Evolutionary conservation across 1,140 invertebrate genomes (phyloP).

Genomic region (Bombus cullumanus): DNA sequence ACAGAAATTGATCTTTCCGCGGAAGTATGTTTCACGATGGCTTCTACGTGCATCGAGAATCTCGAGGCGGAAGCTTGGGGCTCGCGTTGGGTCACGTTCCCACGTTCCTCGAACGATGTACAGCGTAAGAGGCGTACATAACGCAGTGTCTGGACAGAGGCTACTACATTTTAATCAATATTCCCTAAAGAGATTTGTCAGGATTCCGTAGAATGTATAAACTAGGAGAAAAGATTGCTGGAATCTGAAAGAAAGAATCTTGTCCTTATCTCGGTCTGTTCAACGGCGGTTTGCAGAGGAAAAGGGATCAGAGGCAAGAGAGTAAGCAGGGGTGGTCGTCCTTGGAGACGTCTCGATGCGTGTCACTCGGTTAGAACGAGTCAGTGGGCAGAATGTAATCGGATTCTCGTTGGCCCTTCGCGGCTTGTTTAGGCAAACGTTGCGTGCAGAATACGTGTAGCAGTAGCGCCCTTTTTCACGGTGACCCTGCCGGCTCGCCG

Average conservation of each 20-base stretch:
- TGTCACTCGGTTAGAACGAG: constrained; percentile 51
- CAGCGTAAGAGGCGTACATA: background rate
- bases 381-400: constrained; percentile 55
- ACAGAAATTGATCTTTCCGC: background rate
- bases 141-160: background rate
- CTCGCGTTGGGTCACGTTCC: background rate
- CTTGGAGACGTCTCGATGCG: constrained; percentile 36
- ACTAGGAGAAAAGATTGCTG: too few species aligned
- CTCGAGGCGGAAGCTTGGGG: background rate
- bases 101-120: background rate
- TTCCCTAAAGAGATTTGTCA: background rate
- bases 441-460: constrained; percentile 37
- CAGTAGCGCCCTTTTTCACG: constrained; percentile 31
- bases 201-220: background rate
- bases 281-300: too few species aligned
- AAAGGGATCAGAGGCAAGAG: background rate
- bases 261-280: background rate
- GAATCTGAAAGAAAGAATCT: background rate
- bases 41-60: background rate
- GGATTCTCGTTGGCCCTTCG: constrained; percentile 26
- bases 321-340: background rate
- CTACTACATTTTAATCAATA: constrained; percentile 1
- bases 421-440: constrained; percentile 42
- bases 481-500: constrained; percentile 8
- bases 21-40: background rate